A percentile compares a stretch with the other conserved stretches of the same genome.
Conservation (phyloP, 2,113 vertebrate species). For the Balaenoptera acutorostrata region DNA sequence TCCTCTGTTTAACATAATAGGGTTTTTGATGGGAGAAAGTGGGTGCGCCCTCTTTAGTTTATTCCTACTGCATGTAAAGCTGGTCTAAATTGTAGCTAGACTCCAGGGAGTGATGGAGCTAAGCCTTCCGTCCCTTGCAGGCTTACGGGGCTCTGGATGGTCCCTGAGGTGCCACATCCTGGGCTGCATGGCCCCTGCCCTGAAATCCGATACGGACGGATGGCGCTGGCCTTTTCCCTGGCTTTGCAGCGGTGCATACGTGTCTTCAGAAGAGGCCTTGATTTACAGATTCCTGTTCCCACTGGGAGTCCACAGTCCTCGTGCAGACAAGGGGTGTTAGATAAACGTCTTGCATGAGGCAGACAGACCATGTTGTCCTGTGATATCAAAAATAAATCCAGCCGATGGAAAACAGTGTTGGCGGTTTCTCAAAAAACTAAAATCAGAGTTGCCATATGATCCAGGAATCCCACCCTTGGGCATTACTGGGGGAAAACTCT, state of each 20-base stretch:
- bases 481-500: background rate
- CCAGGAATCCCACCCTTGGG: background rate
- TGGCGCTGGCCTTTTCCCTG: background rate
- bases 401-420: background rate
- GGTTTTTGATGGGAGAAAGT: background rate
- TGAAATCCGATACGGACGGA: accelerated
- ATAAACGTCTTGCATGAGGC: background rate
- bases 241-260: accelerated
- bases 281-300: background rate
- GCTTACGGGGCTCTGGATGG: background rate
- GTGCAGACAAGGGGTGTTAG: background rate
- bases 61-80: conserved; percentile 11
- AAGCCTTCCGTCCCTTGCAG: background rate
- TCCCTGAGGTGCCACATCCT: background rate
- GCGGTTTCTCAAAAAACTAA: background rate
- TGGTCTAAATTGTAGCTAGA: background rate
- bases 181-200: accelerated
- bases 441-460: background rate
- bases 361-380: background rate
- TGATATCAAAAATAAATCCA: background rate
- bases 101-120: background rate
- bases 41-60: background rate
- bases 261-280: background rate
- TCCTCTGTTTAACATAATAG: conserved; percentile 20
- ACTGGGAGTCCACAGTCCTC: background rate